These are phyloP conservation scores for Parelbella ahira DNA, from an alignment of 2,888 invertebrate species.

Conservation along the genomic window DNA sequence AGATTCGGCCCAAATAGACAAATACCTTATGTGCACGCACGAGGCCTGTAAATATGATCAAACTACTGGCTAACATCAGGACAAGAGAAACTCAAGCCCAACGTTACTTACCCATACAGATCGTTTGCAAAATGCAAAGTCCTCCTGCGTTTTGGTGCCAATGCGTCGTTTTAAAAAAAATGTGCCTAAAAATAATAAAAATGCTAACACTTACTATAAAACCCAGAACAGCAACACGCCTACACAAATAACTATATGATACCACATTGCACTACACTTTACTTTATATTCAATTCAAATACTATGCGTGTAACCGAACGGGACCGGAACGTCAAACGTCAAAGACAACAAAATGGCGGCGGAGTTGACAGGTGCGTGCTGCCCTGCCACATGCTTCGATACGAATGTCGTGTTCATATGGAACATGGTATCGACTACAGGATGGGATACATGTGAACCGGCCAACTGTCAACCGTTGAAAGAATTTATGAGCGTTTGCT, in stretches of 20 bases:
- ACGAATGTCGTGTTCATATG: constrained; percentile 47
- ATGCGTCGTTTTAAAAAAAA: no score
- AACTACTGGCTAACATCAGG: no score
- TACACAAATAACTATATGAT: constrained; percentile 32
- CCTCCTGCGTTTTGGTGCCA: no score
- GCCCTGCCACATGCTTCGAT: constrained; percentile 56
- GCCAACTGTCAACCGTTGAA: constrained; percentile 69
- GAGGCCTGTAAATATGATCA: no score
- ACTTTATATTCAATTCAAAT: constrained; percentile 26
- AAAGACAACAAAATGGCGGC: constrained; percentile 47
- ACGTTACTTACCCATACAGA: no score
- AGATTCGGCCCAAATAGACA: no score
- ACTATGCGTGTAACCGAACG: constrained; percentile 34
- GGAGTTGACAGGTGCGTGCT: constrained; percentile 50
- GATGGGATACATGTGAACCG: constrained; percentile 60
- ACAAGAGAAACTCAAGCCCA: no score
- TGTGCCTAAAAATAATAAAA: not conserved
- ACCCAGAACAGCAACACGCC: constrained; percentile 41
- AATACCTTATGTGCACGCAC: no score
- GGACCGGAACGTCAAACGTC: constrained; percentile 35
- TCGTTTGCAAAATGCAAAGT: no score
- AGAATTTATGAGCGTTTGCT: constrained; percentile 71
- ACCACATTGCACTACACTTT: constrained; percentile 30
- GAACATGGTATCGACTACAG: constrained; percentile 46
- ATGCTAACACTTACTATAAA: constrained; percentile 37